Percentiles rank a stretch among this genome's conserved stretches.
phyloP scores from a whole-genome alignment of 23 tunicate species.

The Corella eumyota region DNA sequence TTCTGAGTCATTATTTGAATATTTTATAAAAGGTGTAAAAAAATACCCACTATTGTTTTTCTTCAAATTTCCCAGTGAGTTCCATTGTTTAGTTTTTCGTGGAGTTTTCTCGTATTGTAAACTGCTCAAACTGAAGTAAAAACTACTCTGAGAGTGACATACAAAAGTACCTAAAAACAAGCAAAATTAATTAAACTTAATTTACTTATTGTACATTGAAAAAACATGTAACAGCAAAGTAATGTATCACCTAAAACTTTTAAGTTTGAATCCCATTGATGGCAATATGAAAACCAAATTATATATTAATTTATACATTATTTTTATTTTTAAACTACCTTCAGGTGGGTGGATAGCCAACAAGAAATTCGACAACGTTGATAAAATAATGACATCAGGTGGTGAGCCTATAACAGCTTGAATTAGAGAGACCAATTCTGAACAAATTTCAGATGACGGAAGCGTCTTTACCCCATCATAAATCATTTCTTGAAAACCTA shows the following conservation, averaged over 20 bases:
- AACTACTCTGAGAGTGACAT: conserved; percentile 52
- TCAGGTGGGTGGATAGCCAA: conserved; percentile 76
- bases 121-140: conserved; percentile 63
- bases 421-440: conserved; percentile 46
- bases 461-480: conserved; percentile 25
- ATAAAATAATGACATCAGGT: conserved; percentile 44
- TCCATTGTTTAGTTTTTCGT: not conserved
- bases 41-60: too few species aligned
- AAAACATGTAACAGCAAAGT: not conserved
- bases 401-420: conserved; percentile 78
- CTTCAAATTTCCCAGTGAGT: conserved; percentile 4
- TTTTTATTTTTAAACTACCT: conserved; percentile 18
- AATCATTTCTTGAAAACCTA: conserved; percentile 76
- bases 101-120: not conserved
- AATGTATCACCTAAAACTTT: not conserved
- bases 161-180: conserved; percentile 66
- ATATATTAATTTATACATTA: too few species aligned
- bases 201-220: not conserved
- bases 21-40: too few species aligned
- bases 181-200: not conserved
- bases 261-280: not conserved
- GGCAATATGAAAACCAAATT: too few species aligned
- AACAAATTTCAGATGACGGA: conserved; percentile 32
- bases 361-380: conserved; percentile 65
- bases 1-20: too few species aligned